Base-by-base conservation (phyloP, 2,888 invertebrate genomes). In the Empis livida region DNA sequence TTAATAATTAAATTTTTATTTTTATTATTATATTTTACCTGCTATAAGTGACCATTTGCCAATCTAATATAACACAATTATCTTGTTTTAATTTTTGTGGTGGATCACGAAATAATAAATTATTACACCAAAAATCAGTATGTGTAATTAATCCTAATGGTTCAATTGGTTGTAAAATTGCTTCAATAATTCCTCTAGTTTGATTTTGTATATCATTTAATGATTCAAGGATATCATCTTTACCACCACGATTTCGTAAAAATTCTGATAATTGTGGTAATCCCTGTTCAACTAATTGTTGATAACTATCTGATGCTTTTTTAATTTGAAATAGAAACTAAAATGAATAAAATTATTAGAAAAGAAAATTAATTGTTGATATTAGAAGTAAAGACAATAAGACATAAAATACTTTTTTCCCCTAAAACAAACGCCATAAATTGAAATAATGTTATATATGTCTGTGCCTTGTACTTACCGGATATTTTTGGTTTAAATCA, bases 121-220 rank as follows among this genome's bases (percentile, higher is more conserved):
- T 86, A 56, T 85, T 85, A 62, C 84, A 83, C 87, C 87, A 87
- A 65, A 87, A 87, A 62, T 87, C 87, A 1, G 85, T 86, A 64
- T 87, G 87, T 1, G 84, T 86, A 50, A 87, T 79, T 8, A 85
- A 72, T 1, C 85, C 82, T 58, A 80, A 66, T 0, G 86, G 85
- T 58, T 82, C 84, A 43, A 79, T 75, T 1, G 86, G 84, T 42
- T 79, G 75, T 30, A 86, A 67, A 9, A 86, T 68, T 3, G 79
- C 78, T 16, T 82, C 80, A 20, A 86, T 82, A 42, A 85, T 73
- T 15, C 80, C 77, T 57, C 84, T 82, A 11, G 84, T 85, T 49
- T 78, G 74, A 1, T 81, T 78, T 52, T 82, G 72, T 6, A 79
- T 66, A 1, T 71, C 65, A 48, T 75, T 65, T 8, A 86, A 67